These are phyloP conservation scores for Dascillus cervinus DNA, from an alignment of 2,888 invertebrate species.

Conservation along the genomic window DNA sequence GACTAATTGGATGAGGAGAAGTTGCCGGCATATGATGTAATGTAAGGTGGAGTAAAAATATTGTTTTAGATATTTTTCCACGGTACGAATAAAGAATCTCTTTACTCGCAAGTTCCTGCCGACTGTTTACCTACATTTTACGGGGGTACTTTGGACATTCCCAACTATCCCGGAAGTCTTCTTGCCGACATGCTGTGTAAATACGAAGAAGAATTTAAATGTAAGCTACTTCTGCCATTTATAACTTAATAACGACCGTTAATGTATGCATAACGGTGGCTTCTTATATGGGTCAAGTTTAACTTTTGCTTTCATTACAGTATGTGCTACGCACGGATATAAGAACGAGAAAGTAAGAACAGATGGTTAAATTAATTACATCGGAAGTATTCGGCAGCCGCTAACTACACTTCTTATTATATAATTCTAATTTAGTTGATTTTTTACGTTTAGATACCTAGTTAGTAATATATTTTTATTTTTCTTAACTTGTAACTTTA, in stretches of 20 bases:
- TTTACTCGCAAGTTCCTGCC: slow-evolving; percentile 52
- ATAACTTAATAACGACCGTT: no score
- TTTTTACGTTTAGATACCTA: no score
- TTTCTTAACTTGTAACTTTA: no score
- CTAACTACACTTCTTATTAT: no score
- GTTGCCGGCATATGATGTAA: no score
- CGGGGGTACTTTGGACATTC: slow-evolving; percentile 60
- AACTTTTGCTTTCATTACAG: slow-evolving; percentile 42
- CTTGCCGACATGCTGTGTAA: slow-evolving; percentile 58
- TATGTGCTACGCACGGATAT: slow-evolving; percentile 52
- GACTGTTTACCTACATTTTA: slow-evolving; percentile 54
- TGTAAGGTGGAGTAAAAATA: no score
- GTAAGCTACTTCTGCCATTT: slow-evolving; percentile 42
- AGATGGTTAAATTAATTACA: slow-evolving; percentile 1
- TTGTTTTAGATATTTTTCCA: slow-evolving; percentile 59
- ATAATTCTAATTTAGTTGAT: no score
- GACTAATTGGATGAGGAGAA: neutral
- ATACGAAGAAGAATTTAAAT: slow-evolving; percentile 60
- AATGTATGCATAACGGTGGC: no score
- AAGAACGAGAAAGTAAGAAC: slow-evolving; percentile 34
- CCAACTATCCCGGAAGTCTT: slow-evolving; percentile 54
- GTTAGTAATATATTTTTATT: no score
- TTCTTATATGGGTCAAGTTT: no score
- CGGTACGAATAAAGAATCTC: slow-evolving; percentile 55
- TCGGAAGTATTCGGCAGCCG: no score